phyloP scores from a whole-genome alignment of 92 coral and sea anemone species.

The Palythoa heliodiscus region DNA sequence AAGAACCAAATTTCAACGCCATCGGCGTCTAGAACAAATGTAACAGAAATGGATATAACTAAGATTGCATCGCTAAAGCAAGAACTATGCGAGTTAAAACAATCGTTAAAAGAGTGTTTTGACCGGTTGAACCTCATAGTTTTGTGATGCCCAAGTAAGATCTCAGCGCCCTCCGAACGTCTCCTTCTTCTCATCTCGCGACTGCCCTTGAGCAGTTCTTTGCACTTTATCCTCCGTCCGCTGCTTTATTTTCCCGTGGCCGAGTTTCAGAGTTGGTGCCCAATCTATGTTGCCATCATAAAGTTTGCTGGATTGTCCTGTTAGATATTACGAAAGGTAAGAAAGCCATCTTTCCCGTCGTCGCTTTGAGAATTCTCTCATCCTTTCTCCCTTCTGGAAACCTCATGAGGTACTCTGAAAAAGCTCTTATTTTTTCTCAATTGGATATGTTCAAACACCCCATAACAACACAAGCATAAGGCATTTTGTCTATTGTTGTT shows the following conservation, averaged over 20 bases:
- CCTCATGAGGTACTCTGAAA: conserved; percentile 40
- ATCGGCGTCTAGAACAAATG: too few relatives aligned
- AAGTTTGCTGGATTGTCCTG: background rate
- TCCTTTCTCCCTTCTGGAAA: conserved; percentile 23
- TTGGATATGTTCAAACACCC: conserved; percentile 37
- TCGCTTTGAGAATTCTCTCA: conserved; percentile 33
- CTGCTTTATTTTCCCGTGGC: background rate
- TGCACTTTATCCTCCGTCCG: background rate
- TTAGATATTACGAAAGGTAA: conserved; percentile 24
- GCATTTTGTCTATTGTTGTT: too few relatives aligned
- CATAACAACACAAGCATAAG: conserved; percentile 7
- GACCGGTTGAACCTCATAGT: background rate
- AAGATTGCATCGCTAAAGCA: too few relatives aligned
- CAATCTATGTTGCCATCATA: background rate
- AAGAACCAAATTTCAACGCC: too few relatives aligned
- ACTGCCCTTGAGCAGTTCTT: conserved; percentile 3
- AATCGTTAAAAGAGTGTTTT: too few relatives aligned
- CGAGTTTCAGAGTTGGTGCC: background rate
- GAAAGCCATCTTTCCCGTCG: conserved; percentile 48
- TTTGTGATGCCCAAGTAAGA: conserved; percentile 20
- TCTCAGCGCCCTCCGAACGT: conserved; percentile 4
- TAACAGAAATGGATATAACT: too few relatives aligned
- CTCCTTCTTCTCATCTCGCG: conserved; percentile 14
- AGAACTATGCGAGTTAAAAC: too few relatives aligned
- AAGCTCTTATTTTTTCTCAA: conserved; percentile 25